Conservation (phyloP, 2,113 vertebrate genomes). For the Manacus vitellinus region DNA sequence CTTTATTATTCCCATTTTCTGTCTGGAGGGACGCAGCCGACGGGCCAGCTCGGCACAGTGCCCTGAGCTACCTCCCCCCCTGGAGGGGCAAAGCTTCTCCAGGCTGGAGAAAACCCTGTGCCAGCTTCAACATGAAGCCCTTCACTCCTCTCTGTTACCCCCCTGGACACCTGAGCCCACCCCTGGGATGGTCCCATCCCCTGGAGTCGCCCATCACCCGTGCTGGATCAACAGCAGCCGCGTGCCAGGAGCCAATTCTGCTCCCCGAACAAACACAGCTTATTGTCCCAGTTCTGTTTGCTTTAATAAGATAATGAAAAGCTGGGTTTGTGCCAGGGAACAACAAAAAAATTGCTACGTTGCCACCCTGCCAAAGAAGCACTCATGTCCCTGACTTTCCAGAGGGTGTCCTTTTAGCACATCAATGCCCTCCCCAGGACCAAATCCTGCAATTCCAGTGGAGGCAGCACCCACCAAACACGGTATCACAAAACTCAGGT, state of each 20-base stretch:
- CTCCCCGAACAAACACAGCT: neutral
- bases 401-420: neutral
- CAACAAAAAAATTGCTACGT: fast-evolving
- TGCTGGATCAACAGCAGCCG: neutral
- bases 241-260: neutral
- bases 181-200: neutral
- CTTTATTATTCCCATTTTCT: neutral
- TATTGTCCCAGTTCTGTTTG: neutral
- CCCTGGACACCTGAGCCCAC: neutral
- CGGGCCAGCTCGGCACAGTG: fast-evolving
- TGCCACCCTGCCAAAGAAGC: neutral
- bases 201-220: neutral
- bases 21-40: neutral
- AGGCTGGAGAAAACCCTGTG: neutral
- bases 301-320: neutral
- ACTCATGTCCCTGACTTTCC: neutral
- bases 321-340: neutral
- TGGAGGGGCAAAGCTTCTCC: neutral
- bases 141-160: fast-evolving
- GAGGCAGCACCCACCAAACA: neutral
- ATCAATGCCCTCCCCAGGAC: neutral
- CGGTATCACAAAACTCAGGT: fast-evolving
- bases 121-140: neutral
- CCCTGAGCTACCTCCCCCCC: neutral
- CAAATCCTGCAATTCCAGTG: fast-evolving